These are phyloP conservation scores for Ditula angustiorana DNA, from an alignment of 2,888 invertebrate genomes.

Conservation along the genomic window DNA sequence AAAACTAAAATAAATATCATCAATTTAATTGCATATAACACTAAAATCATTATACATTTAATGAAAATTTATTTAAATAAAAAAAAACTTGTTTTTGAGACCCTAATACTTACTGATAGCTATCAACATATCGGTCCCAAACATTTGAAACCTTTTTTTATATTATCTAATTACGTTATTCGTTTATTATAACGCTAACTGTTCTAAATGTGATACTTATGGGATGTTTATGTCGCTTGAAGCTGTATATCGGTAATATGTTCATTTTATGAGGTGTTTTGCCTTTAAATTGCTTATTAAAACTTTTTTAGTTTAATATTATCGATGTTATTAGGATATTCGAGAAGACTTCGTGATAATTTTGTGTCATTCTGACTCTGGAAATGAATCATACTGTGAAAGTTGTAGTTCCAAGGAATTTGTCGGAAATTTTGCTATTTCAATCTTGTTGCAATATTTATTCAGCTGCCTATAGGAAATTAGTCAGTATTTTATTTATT, in stretches of 20 bases:
- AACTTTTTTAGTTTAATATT: constrained; percentile 6
- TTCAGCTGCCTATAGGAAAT: constrained; percentile 19
- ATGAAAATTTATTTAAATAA: too few species aligned
- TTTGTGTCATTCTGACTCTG: constrained; percentile 25
- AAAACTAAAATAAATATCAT: too few species aligned
- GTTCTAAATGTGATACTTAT: constrained; percentile 32
- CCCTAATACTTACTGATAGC: too few species aligned
- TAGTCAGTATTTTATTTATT: constrained; percentile 1
- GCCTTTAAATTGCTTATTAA: constrained; percentile 34
- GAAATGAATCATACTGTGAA: constrained; percentile 32
- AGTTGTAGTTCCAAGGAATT: constrained; percentile 30
- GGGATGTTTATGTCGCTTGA: constrained; percentile 10
- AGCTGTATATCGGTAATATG: constrained; percentile 12
- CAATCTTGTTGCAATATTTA: constrained; percentile 16
- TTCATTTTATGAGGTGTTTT: constrained; percentile 30
- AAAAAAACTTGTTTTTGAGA: too few species aligned
- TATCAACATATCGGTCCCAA: background rate
- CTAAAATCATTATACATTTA: too few species aligned
- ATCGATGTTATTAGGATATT: background rate
- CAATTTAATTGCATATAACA: too few species aligned
- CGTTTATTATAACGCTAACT: constrained; percentile 31
- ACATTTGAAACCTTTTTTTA: background rate
- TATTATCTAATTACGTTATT: constrained; percentile 2
- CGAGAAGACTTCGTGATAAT: background rate
- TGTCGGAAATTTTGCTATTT: background rate